Percentiles rank a stretch among this genome's conserved stretches.
Evolutionary conservation across 2,797 vertebrate genomes (phyloP).

Genomic region (Anguilla obscura): DNA sequence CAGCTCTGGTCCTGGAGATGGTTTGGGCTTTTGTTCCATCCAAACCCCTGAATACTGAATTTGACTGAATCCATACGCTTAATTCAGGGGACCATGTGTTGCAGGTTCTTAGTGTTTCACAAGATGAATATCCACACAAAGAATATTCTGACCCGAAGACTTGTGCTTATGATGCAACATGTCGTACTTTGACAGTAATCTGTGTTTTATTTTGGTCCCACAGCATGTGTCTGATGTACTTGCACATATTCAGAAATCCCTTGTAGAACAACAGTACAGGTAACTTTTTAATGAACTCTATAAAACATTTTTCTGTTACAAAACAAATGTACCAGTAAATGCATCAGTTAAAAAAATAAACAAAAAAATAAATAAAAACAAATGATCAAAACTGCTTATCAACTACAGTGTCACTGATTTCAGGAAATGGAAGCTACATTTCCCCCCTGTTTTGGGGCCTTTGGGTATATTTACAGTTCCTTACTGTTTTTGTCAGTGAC

Average conservation of each 20-base stretch:
- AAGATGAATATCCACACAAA: neutral
- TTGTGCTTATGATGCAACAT: neutral
- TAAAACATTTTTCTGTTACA: neutral
- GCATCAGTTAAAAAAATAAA: too few species aligned
- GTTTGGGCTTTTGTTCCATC: too few species aligned
- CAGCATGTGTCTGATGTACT: conserved; percentile 56
- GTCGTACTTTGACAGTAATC: neutral
- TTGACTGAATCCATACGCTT: neutral
- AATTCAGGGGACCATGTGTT: neutral
- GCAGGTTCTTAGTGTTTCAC: neutral
- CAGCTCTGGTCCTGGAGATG: too few species aligned
- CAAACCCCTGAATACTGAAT: neutral
- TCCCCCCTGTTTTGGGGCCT: neutral
- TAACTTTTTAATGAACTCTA: conserved; percentile 38
- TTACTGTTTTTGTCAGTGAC: neutral
- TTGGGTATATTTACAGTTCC: neutral
- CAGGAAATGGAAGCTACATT: neutral
- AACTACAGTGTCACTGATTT: neutral
- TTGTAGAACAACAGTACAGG: conserved; percentile 70
- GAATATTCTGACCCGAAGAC: neutral
- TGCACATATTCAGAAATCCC: conserved; percentile 51
- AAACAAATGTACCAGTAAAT: too few species aligned
- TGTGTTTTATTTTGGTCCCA: neutral
- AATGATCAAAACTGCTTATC: too few species aligned
- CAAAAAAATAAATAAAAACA: too few species aligned